Evolutionary conservation across 1,140 invertebrate species (phyloP), one percentile per base, ranked within the genome.

Genomic region (Drosophila biarmipes): DNA sequence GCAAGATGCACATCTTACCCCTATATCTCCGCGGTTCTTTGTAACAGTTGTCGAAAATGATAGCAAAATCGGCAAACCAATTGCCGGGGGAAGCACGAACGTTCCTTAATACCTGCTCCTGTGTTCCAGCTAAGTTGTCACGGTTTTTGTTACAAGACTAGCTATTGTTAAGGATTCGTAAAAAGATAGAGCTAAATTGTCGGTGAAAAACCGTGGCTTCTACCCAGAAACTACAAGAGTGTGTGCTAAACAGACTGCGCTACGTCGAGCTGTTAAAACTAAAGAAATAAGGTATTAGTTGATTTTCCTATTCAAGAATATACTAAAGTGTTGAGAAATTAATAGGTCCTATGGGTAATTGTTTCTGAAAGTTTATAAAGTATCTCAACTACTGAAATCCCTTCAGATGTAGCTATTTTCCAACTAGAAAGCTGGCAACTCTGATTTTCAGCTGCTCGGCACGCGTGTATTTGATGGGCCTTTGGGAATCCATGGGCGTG

Each of bases 31-130:
- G 38, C 35, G 67, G 43, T 58, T 75, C 68, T 75, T 75, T 81
- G 81, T 72, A 86, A 89, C 82, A 87, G 78, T 86, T 87, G 80
- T 89, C 38, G 71, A 82, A 87, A 87, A 87, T 79, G 71, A 76
- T 87, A 75, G 74, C 61, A 49, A 62, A 27, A 43, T 40, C 53
- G 52, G 56, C 53, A 45, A 62, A 68, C 78, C 82, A 81, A 87
- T 87, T 87, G 82, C 78, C 71, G 61, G 48, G 84, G 82, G 84
- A 87, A 62, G 59, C 45, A 49, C 6, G 6, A 35, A 42, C n/a
- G 62, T 40, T 69, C n/a, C 38, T 37, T 17, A 53, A 19, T 29
- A 35, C 45, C 64, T 31, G 12, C 29, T 29, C 14, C 19, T 24
- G 2, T 4, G 37, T 66, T 29, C 12, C 10, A 2, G 2, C 7